A percentile compares a stretch with the other conserved stretches of the same genome.
Evolutionary conservation across 2,797 vertebrate genomes (phyloP).

Genomic region (Peromyscus eremicus): DNA sequence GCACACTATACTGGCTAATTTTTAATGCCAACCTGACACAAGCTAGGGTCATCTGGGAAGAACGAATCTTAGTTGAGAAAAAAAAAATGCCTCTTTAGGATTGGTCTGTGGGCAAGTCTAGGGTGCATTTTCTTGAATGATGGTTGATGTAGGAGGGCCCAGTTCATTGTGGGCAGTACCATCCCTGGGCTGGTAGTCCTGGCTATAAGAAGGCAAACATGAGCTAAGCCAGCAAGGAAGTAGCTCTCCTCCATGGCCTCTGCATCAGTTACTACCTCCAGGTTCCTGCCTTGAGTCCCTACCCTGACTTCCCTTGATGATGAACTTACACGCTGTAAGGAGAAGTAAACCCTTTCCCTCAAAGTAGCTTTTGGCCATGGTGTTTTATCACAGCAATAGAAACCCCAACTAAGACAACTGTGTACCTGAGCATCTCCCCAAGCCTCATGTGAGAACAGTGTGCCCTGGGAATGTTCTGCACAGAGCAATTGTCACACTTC

Average conservation of each 20-base stretch:
- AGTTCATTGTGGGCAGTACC: neutral
- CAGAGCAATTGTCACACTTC: neutral
- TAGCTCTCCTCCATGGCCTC: neutral
- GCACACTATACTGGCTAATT: too few relatives aligned
- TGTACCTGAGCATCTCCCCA: neutral
- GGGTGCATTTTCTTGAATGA: neutral
- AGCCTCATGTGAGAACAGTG: neutral
- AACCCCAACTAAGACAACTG: neutral
- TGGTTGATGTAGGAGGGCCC: neutral
- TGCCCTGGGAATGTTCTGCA: neutral
- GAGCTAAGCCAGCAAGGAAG: neutral
- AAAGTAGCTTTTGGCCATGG: neutral
- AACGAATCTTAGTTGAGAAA: neutral
- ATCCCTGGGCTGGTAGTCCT: neutral
- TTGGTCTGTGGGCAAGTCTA: neutral
- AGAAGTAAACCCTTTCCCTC: neutral
- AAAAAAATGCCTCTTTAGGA: neutral
- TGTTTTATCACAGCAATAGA: neutral
- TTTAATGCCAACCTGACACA: neutral
- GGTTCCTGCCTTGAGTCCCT: neutral
- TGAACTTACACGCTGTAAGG: too few relatives aligned
- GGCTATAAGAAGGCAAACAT: neutral
- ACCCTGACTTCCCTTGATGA: neutral
- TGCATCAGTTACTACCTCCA: neutral
- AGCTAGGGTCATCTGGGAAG: neutral